A percentile compares a stretch with the other conserved stretches of the same genome.
phyloP scores from a whole-genome alignment of 2,113 vertebrate genomes.

The Platycercus adscitus region DNA sequence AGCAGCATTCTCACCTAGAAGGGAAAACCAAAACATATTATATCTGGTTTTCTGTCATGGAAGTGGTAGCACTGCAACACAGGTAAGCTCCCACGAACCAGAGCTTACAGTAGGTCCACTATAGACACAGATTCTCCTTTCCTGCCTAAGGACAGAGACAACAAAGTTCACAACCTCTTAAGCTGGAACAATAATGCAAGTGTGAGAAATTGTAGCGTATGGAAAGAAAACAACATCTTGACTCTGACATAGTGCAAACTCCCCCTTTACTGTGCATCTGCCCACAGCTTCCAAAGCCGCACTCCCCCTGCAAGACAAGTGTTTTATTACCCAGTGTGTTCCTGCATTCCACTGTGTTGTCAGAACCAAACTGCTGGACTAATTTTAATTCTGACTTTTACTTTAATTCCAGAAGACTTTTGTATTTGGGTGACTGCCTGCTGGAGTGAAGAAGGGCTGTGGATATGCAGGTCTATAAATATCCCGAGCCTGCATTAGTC shows the following conservation, averaged over 20 bases:
- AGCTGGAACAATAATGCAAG: background rate
- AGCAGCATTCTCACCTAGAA: background rate
- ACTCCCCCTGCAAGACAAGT: background rate
- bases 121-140: background rate
- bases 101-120: background rate
- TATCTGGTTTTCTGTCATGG: background rate
- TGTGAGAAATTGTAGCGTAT: background rate
- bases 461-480: conserved; percentile 60
- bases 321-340: background rate
- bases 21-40: background rate
- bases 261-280: background rate
- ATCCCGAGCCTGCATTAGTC: conserved; percentile 63
- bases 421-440: conserved; percentile 62
- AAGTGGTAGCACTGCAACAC: background rate
- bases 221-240: background rate
- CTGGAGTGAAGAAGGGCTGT: conserved; percentile 59
- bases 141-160: background rate
- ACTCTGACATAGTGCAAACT: background rate
- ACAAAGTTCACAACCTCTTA: background rate
- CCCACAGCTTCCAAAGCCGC: background rate
- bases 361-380: conserved; percentile 38
- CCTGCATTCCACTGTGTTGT: conserved; percentile 14
- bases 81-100: background rate
- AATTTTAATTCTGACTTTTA: conserved; percentile 32
- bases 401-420: conserved; percentile 58